Base-by-base conservation (phyloP, 64 coral and sea anemone species). In the Catalaphyllia jardinei region DNA sequence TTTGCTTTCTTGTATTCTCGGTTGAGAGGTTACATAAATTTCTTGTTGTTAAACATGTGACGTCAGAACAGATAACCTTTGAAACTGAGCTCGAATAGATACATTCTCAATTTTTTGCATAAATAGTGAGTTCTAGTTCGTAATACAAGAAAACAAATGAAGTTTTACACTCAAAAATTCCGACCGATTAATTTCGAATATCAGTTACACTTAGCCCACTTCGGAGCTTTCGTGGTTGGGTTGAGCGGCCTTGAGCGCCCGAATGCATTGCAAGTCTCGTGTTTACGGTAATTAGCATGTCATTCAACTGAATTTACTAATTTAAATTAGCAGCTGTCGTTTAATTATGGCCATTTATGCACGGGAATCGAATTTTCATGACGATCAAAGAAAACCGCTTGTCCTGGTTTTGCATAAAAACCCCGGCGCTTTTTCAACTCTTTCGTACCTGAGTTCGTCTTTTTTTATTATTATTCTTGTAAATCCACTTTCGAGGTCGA, bases 201-300 rank as follows among this genome's bases (percentile, higher is more conserved):
- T 6, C 42, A 46, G 42, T 46, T 46, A 46, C 42, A 8, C 2
- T 46, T 46, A 46, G 42, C 4, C 42, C 42, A 46, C 42, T 46
- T 46, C 42, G 7, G 42, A 46, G 42, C 42, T 46, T 46, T 46
- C 42, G 42, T 57, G 54, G 10, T 16, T 16, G 54, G 14, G 1
- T 57, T 57, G 54, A 14, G 13, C 42, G 42, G 42, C 42, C 42
- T 57, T 57, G 7, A 15, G 54, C 10, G 54, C 54, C 54, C 54
- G 15, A 54, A 14, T 57, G 54, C 54, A 57, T 57, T 57, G 1
- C 1, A 15, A 14, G 54, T 57, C 1, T 57, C 15, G 15, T 39
- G 33, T 74, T 16, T 74, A 14, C 16, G 30, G 72, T 74, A 74
- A 74, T 74, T 74, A 74, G 25, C 72, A 67, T 67, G 72, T 74